These are phyloP conservation scores for Strix uralensis DNA, from an alignment of 2,113 vertebrate genomes.

Conservation along the genomic window DNA sequence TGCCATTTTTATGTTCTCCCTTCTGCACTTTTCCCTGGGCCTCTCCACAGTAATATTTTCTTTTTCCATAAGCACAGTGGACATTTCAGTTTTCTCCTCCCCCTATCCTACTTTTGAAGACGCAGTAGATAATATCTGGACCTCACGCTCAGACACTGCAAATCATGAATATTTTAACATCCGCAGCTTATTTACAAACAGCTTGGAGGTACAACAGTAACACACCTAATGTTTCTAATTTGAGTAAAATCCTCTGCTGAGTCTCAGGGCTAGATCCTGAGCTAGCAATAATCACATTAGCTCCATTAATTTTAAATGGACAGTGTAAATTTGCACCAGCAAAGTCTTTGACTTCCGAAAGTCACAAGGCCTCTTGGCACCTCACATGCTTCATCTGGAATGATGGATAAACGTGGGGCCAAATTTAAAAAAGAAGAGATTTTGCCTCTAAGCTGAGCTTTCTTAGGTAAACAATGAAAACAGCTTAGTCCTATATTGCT, in stretches of 20 bases:
- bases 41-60: not conserved
- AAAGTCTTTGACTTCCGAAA: not conserved
- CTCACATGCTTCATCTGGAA: not conserved
- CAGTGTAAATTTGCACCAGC: not conserved
- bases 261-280: not conserved
- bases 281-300: not conserved
- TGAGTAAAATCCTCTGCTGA: not conserved
- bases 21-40: not conserved
- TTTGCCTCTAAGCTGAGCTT: not conserved
- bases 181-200: not conserved
- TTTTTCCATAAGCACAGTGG: not conserved
- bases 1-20: not conserved
- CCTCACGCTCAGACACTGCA: not conserved
- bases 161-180: not conserved
- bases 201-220: not conserved
- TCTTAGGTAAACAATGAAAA: slow-evolving; percentile 11
- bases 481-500: not conserved
- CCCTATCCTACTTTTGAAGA: not conserved
- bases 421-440: not conserved
- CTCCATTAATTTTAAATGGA: not conserved
- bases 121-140: not conserved
- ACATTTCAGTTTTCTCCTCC: not conserved
- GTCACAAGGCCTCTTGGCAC: not conserved
- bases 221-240: not conserved
- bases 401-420: not conserved